Percentiles rank a stretch among this genome's conserved stretches.
Evolutionary conservation across 1,140 invertebrate species (phyloP).

Genomic region (Gonioctena quinquepunctata): DNA sequence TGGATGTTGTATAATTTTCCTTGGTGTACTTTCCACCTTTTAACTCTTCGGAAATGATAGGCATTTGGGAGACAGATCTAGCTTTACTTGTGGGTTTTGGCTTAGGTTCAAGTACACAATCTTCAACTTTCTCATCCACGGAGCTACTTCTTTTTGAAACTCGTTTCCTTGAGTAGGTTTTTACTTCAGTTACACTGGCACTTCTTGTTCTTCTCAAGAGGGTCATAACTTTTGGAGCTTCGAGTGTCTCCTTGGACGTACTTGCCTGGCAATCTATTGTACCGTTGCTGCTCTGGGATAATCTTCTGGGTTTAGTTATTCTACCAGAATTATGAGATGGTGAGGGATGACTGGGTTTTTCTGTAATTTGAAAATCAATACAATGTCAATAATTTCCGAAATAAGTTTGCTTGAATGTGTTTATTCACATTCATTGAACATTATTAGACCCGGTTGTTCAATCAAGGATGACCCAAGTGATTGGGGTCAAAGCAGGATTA

Average conservation of each 20-base stretch:
- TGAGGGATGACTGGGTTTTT: not conserved
- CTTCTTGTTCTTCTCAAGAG: conserved; percentile 20
- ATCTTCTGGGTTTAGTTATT: not conserved
- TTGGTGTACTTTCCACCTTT: not conserved
- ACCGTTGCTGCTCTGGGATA: not conserved
- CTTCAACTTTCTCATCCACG: not conserved
- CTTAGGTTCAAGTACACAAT: not conserved
- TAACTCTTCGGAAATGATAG: conserved; percentile 3
- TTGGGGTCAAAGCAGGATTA: too few species aligned
- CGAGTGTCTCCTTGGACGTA: not conserved
- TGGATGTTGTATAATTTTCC: conserved; percentile 28
- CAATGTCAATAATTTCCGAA: not conserved
- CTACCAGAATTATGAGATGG: not conserved
- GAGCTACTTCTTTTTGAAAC: conserved; percentile 11
- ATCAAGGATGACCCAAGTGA: too few species aligned
- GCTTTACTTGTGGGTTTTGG: not conserved
- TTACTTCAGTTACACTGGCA: conserved; percentile 23
- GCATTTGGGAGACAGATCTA: conserved; percentile 2
- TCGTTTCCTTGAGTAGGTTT: not conserved
- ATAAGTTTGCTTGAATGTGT: too few species aligned
- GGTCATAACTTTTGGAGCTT: not conserved
- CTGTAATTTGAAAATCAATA: not conserved
- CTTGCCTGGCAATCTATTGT: not conserved
- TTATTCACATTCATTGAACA: too few species aligned
- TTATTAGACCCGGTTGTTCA: too few species aligned